Base-by-base conservation (phyloP, 2,888 invertebrate species). In the Craniophora ligustri region DNA sequence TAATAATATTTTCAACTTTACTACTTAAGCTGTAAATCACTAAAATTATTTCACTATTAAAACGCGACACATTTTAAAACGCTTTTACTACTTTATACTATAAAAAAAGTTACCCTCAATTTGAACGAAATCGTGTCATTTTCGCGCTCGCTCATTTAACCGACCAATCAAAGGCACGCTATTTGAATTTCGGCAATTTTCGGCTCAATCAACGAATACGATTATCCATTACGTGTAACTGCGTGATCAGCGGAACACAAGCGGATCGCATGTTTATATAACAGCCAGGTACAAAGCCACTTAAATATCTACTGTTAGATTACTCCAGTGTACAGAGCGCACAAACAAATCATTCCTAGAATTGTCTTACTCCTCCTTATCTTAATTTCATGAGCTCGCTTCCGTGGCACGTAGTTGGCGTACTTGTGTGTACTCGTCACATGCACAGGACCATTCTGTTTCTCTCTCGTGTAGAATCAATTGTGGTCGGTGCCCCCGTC, bases 401-500 rank as follows among this genome's bases (percentile, higher is more conserved):
- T 66, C 46, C 32, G 63, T 46, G 41, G 32, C 62, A 53, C 57
- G 70, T 62, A 60, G 16, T 13, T 21, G 28, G 48, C 44, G 48
- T 53, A 32, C 42, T 44, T 50, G 64, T 66, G 49, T 56, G 59
- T 47, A 40, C 59, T 65, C 61, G 67, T 75, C 72, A 65, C 72
- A 67, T 71, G 68, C 65, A 69, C 58, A 64, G 67, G 64, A 75
- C 47, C 63, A 73, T 67, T 76, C 67, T 70, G 72, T 67, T 73
- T 75, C 73, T 77, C 73, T 82, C 79, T 79, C 76, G 86, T 72
- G 78, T 80, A 75, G 88, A 89, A 89, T 90, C 89, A 90, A 90
- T 87, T 87, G 89, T 86, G 87, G 87, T 83, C 87, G 87, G 81
- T 85, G 87, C 82, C 86, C 87, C 81, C 86, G 76, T 65, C 75